Percentiles rank a stretch among this genome's conserved stretches.
phyloP scores from a whole-genome alignment of 2,113 vertebrate species.

The Bucco capensis region DNA sequence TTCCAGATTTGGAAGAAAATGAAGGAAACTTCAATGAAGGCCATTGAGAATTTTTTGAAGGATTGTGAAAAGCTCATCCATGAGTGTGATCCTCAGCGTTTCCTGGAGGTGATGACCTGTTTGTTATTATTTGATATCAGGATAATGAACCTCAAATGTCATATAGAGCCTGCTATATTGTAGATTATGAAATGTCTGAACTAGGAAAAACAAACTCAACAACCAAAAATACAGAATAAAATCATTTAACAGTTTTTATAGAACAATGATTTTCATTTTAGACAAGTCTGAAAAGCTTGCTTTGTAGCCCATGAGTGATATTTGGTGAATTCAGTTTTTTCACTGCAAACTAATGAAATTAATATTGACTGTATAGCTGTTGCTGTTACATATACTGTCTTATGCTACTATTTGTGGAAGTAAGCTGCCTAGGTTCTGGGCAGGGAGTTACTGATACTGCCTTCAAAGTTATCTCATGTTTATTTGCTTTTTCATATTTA shows the following conservation, averaged over 20 bases:
- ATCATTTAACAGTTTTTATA: not conserved
- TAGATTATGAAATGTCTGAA: not conserved
- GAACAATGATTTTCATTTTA: not conserved
- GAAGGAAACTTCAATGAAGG: slow-evolving; percentile 62
- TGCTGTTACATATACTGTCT: not conserved
- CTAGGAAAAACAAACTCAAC: not conserved
- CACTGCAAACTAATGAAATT: not conserved
- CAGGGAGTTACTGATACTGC: not conserved
- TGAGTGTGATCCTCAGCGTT: slow-evolving; percentile 65
- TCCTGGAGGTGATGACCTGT: slow-evolving; percentile 66
- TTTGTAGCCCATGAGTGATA: not conserved
- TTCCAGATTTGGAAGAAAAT: slow-evolving; percentile 64
- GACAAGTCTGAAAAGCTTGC: not conserved
- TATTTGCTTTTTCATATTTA: not conserved
- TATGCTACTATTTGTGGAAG: not conserved
- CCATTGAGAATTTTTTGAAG: slow-evolving; percentile 61
- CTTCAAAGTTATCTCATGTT: not conserved
- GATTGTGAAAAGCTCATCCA: slow-evolving; percentile 70
- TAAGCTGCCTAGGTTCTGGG: not conserved
- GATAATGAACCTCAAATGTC: not conserved
- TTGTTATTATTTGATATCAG: not conserved
- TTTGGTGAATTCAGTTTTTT: not conserved
- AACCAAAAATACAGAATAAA: not conserved
- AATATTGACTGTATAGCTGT: not conserved
- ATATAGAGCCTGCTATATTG: not conserved